These are phyloP conservation scores for Oppia nitens DNA, from an alignment of 1,140 invertebrate species.

Conservation along the genomic window DNA sequence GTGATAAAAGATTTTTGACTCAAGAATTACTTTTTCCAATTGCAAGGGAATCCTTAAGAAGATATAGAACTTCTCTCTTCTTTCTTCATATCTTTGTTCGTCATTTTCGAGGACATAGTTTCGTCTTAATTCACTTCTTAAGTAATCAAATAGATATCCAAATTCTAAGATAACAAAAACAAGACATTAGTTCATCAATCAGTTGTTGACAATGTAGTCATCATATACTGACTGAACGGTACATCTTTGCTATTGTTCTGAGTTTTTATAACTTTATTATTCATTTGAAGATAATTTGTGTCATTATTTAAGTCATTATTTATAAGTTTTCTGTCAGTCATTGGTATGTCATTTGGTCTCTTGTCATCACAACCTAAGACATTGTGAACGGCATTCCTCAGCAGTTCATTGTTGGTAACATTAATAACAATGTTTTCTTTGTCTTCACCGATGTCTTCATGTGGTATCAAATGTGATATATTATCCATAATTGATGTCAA, in stretches of 20 bases:
- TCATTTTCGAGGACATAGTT: conserved; percentile 82
- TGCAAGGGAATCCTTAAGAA: conserved; percentile 92
- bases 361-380: background rate
- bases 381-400: background rate
- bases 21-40: conserved; percentile 35
- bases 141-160: conserved; percentile 35
- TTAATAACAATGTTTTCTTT: background rate
- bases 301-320: background rate
- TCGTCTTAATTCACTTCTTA: conserved; percentile 69
- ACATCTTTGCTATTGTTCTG: no score
- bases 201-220: background rate
- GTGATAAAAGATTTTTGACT: background rate
- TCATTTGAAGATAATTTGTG: no score
- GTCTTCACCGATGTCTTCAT: background rate
- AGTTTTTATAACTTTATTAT: no score
- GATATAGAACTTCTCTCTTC: conserved; percentile 87
- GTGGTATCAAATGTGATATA: background rate
- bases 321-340: no score
- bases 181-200: background rate
- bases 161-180: background rate
- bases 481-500: background rate
- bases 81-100: conserved; percentile 76
- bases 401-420: background rate
- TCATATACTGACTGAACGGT: no score
- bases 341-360: background rate